phyloP scores from a whole-genome alignment of 2,113 vertebrate species.

The Cariama cristata region DNA sequence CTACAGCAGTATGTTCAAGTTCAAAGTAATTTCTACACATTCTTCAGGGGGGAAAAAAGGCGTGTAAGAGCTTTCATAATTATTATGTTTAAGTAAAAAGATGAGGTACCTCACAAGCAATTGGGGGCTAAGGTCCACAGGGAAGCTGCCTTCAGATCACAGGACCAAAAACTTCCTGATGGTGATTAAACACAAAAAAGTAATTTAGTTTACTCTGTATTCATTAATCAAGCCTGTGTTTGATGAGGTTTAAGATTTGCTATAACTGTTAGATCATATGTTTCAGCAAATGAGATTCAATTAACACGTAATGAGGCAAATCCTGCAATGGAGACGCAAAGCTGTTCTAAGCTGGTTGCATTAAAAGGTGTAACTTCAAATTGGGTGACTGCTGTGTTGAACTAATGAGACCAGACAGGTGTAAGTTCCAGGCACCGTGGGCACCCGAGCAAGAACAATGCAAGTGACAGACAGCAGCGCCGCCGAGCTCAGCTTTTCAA shows the following conservation, averaged over 20 bases:
- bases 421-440: neutral
- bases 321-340: neutral
- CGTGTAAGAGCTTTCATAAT: neutral
- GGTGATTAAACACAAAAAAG: neutral
- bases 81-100: neutral
- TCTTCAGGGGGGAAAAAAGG: neutral
- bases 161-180: neutral
- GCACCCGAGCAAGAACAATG: neutral
- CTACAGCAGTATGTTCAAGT: neutral
- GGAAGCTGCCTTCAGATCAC: neutral
- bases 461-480: neutral
- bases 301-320: neutral
- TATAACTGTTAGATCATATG: neutral
- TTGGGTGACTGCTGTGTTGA: neutral
- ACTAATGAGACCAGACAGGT: neutral
- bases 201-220: neutral
- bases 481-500: neutral
- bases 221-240: neutral
- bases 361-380: neutral
- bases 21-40: neutral
- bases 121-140: neutral
- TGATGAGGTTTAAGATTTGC: neutral
- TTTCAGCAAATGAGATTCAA: neutral
- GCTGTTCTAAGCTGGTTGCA: neutral
- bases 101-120: neutral